Percentiles rank a stretch among this genome's conserved stretches.
Conservation (phyloP, 1,140 invertebrate species). For the Dufourea novaeangliae region DNA sequence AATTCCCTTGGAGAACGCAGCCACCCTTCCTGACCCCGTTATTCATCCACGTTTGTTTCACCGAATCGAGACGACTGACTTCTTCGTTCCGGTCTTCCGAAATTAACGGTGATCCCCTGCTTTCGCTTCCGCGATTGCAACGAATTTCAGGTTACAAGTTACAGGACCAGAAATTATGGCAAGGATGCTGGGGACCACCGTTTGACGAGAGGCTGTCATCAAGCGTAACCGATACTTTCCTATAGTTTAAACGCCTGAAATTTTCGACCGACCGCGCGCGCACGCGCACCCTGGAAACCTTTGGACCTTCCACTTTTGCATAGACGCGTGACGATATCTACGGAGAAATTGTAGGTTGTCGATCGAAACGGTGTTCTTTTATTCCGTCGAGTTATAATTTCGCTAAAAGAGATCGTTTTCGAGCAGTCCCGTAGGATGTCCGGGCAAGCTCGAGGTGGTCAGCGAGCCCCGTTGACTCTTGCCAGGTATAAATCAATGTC, state of each 20-base stretch:
- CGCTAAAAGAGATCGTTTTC: constrained; percentile 40
- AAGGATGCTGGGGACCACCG: too few relatives aligned
- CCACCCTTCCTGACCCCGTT: not conserved
- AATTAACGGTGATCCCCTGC: too few relatives aligned
- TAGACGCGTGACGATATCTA: constrained; percentile 39
- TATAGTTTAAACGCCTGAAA: not conserved
- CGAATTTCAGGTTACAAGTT: too few relatives aligned
- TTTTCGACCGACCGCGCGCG: not conserved
- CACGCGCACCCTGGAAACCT: too few relatives aligned
- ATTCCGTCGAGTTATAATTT: constrained; percentile 24
- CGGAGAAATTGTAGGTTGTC: constrained; percentile 26
- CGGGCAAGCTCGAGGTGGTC: constrained; percentile 34
- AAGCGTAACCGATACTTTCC: constrained; percentile 1
- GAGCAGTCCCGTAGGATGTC: constrained; percentile 31
- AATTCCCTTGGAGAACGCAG: constrained; percentile 34
- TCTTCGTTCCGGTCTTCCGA: too few relatives aligned
- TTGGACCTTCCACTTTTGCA: not conserved
- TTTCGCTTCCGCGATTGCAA: not conserved
- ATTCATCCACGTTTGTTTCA: not conserved
- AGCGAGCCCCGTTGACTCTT: constrained; percentile 43
- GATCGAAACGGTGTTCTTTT: not conserved
- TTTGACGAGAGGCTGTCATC: constrained; percentile 9
- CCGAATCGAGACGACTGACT: not conserved
- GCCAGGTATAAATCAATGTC: constrained; percentile 72
- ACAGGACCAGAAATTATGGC: not conserved